These are phyloP conservation scores for Latrodectus elegans DNA, from an alignment of 2,888 invertebrate species.

Conservation along the genomic window DNA sequence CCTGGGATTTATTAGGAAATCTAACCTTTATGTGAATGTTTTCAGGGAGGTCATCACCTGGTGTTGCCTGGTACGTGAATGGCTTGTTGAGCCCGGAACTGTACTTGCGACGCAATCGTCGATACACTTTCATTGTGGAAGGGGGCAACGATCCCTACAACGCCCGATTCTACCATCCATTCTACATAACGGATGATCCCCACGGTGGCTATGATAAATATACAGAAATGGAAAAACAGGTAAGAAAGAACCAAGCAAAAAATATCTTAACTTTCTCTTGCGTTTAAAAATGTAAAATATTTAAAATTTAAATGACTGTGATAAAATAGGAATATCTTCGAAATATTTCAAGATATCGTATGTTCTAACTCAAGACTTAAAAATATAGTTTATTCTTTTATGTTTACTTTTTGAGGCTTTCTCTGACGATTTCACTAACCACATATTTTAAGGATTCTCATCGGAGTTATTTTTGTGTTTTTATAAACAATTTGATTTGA, in stretches of 20 bases:
- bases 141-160: conserved; percentile 91
- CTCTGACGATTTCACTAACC: no score
- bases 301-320: no score
- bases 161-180: conserved; percentile 86
- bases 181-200: conserved; percentile 89
- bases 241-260: conserved; percentile 73
- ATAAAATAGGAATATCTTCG: no score
- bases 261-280: no score
- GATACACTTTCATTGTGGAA: conserved; percentile 85
- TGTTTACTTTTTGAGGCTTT: background rate
- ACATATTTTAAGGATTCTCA: no score
- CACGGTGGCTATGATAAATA: conserved; percentile 87
- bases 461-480: no score
- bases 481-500: no score
- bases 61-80: conserved; percentile 93
- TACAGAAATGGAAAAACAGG: conserved; percentile 82
- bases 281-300: no score
- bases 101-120: conserved; percentile 88
- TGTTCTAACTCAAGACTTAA: no score
- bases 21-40: conserved; percentile 6
- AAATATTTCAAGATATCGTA: no score
- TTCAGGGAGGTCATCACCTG: conserved; percentile 75
- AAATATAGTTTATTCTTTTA: background rate
- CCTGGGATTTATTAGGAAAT: no score
- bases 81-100: conserved; percentile 90